phyloP scores from a whole-genome alignment of 2,888 invertebrate species.

The Hemistola chrysoprasaria region DNA sequence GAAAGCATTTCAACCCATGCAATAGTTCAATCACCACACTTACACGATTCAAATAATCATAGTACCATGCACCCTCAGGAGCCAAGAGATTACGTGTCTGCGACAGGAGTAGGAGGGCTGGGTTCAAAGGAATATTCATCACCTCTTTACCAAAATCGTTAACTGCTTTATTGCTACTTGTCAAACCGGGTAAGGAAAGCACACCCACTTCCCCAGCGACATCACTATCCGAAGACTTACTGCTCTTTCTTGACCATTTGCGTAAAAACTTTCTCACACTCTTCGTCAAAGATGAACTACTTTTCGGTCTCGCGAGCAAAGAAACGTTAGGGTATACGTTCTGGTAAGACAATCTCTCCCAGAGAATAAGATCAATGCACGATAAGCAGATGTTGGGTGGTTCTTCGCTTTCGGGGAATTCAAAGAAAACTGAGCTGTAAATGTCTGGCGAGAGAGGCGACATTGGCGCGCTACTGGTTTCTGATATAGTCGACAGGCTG shows the following conservation, averaged over 20 bases:
- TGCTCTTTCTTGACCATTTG: conserved; percentile 45
- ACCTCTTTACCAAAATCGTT: conserved; percentile 65
- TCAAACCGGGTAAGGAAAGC: conserved; percentile 60
- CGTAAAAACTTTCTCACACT: conserved; percentile 41
- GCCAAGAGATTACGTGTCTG: conserved; percentile 61
- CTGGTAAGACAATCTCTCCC: conserved; percentile 62
- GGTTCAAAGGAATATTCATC: conserved; percentile 58
- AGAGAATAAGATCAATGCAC: conserved; percentile 68
- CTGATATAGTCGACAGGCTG: conserved; percentile 65
- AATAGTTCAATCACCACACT: conserved; percentile 59
- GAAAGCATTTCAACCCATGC: conserved; percentile 38
- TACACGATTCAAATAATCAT: conserved; percentile 75
- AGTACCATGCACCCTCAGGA: conserved; percentile 76
- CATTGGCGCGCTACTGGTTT: conserved; percentile 49
- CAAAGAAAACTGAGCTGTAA: conserved; percentile 70
- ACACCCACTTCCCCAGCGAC: conserved; percentile 59
- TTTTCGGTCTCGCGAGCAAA: conserved; percentile 44
- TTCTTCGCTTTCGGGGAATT: conserved; percentile 52
- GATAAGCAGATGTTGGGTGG: conserved; percentile 49
- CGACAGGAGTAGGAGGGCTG: conserved; percentile 62
- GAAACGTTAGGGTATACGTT: conserved; percentile 64
- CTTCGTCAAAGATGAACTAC: conserved; percentile 49
- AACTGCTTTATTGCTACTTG: conserved; percentile 53
- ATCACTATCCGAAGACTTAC: conserved; percentile 44
- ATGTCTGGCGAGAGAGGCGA: conserved; percentile 55